phyloP scores from a whole-genome alignment of 2,888 invertebrate species.

The Drosophila parthenogenetica region DNA sequence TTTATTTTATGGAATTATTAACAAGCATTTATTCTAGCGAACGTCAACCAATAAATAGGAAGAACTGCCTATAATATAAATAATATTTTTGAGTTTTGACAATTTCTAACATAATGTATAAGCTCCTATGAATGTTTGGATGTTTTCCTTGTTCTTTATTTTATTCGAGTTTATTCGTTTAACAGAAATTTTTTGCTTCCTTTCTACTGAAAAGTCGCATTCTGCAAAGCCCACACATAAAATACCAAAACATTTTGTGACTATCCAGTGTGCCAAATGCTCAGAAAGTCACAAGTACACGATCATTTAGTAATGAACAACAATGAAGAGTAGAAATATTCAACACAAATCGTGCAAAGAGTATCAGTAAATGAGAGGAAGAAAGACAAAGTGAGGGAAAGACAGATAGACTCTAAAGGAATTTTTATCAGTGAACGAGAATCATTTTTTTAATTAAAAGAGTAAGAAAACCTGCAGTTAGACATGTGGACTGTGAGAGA shows the following conservation, averaged over 20 bases:
- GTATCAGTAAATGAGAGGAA: constrained; percentile 19
- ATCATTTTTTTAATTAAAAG: constrained; percentile 81
- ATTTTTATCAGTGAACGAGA: constrained; percentile 81
- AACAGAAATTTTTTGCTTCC: too few species aligned
- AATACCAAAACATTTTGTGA: constrained; percentile 53
- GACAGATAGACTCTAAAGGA: constrained; percentile 58
- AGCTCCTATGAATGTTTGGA: too few species aligned
- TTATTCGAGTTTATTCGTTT: too few species aligned
- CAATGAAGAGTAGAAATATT: constrained; percentile 81
- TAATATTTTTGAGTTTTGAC: too few species aligned
- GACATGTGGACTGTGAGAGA: too few species aligned
- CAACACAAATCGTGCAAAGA: constrained; percentile 70
- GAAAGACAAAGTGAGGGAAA: not conserved
- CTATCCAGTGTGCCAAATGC: constrained; percentile 53
- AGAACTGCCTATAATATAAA: too few species aligned
- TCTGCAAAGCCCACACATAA: constrained; percentile 64
- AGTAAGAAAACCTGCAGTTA: too few species aligned
- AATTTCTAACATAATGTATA: too few species aligned
- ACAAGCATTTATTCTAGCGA: too few species aligned
- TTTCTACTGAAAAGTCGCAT: constrained; percentile 42
- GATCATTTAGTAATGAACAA: constrained; percentile 81
- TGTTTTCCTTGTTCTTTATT: too few species aligned
- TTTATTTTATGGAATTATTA: too few species aligned
- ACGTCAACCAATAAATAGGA: too few species aligned
- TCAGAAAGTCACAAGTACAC: constrained; percentile 45